Evolutionary conservation across 1,140 invertebrate genomes (phyloP).

Genomic region (Lamellibrachia luymesi): DNA sequence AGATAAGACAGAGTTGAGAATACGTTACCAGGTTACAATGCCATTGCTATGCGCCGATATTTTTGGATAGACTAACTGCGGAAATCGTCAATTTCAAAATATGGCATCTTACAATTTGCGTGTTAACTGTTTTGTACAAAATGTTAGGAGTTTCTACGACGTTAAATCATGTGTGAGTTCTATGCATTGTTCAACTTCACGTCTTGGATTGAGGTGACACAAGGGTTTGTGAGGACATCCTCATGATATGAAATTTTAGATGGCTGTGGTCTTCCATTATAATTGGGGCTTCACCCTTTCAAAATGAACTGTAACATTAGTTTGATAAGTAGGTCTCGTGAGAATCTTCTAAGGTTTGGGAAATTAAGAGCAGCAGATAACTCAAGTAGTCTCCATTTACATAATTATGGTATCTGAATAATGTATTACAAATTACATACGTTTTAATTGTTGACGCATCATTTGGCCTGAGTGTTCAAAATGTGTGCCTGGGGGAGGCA

Average conservation of each 20-base stretch:
- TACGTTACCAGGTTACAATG: not conserved
- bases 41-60: not conserved
- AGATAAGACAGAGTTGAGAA: not conserved
- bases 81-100: not conserved
- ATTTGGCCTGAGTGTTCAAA: too few relatives aligned
- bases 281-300: not conserved
- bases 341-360: not conserved
- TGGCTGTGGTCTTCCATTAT: not conserved
- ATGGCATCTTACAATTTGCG: too few relatives aligned
- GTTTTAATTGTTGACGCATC: not conserved
- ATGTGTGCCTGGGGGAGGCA: too few relatives aligned
- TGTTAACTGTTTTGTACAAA: too few relatives aligned
- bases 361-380: not conserved
- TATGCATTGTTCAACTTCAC: not conserved
- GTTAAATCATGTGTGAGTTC: too few relatives aligned
- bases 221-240: not conserved
- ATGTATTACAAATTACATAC: not conserved
- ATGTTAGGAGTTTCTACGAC: too few relatives aligned
- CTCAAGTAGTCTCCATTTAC: not conserved
- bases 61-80: not conserved
- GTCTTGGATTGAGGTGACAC: not conserved
- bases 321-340: not conserved
- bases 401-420: not conserved
- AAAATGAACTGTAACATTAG: not conserved
- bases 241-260: not conserved